Base-by-base conservation (phyloP, 2,797 vertebrate genomes). In the Gymnoscopelus braueri region DNA sequence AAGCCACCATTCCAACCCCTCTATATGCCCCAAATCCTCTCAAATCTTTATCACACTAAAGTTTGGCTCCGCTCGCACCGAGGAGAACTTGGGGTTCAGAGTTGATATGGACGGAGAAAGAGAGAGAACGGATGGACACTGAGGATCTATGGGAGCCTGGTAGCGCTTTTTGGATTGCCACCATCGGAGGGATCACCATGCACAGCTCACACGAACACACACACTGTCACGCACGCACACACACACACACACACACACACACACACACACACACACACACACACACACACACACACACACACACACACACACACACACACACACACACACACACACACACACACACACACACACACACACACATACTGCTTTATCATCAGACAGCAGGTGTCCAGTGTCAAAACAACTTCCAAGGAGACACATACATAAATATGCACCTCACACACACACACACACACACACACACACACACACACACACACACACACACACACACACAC, bases 351-450 rank as follows among this genome's bases (percentile, higher is more conserved):
- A 56, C 55, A 7, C 73, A 51, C 67, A 56, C 55, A 7, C 23
- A 15, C 61, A 14, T 10, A n/a, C 67, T 80, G 23, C 81, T 86
- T 89, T 85, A 84, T 83, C 78, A 60, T 77, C 72, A 76, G 86
- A 82, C 80, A 77, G 84, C 88, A 88, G 86, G 92, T 91, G 84
- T 94, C 91, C 79, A 60, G 85, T 93, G 84, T 93, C 93, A 93
- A 94, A 94, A 94, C 92, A 94, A 90, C 79, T 75, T 83, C 71
- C 8, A 74, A 87, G 85, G 84, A 87, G 82, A 89, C 68, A 39
- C 74, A 58, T 56, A 59, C 71, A 75, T 69, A 87, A 82, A 85
- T 82, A 79, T 85, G 79, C 70, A 60, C 29, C 35, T 69, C 74
- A 70, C 74, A 69, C 87, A 69, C 62, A 67, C 86, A 78, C 60